Percentiles rank a stretch among this genome's conserved stretches.
Evolutionary conservation across 2,113 vertebrate species (phyloP).

Genomic region (Alethe diademata): DNA sequence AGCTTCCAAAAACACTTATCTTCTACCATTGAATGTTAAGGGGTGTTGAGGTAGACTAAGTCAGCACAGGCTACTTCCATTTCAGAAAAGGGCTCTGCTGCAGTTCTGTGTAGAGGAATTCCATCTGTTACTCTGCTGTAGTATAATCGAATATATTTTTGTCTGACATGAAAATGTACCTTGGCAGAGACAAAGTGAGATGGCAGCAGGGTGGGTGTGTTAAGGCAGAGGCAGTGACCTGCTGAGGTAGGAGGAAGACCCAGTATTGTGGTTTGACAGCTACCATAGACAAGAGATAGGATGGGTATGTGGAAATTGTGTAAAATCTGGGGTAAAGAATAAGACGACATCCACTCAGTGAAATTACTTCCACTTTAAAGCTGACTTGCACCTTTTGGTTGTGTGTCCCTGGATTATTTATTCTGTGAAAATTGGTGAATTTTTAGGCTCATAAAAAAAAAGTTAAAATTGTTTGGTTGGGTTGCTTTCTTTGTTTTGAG

Average conservation of each 20-base stretch:
- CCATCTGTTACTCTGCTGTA: not conserved
- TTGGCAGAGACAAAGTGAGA: not conserved
- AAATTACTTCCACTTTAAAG: not conserved
- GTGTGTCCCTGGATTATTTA: not conserved
- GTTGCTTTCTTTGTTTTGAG: not conserved
- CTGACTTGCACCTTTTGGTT: not conserved
- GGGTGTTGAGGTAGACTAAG: not conserved
- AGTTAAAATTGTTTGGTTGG: fast-evolving
- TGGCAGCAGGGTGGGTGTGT: not conserved
- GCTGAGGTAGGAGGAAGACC: not conserved
- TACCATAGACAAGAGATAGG: fast-evolving
- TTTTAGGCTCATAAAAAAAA: not conserved
- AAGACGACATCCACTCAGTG: not conserved
- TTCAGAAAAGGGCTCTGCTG: not conserved
- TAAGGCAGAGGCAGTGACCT: not conserved
- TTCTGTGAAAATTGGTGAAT: not conserved
- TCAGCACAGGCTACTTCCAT: not conserved
- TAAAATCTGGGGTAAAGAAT: not conserved
- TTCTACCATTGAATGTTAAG: not conserved
- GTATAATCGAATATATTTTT: not conserved
- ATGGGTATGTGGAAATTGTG: not conserved
- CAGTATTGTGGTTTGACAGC: fast-evolving
- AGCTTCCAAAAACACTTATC: not conserved
- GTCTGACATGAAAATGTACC: not conserved
- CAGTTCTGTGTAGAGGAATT: not conserved